These are phyloP conservation scores for Drosophila triauraria DNA, from an alignment of 1,140 invertebrate genomes.

Conservation along the genomic window DNA sequence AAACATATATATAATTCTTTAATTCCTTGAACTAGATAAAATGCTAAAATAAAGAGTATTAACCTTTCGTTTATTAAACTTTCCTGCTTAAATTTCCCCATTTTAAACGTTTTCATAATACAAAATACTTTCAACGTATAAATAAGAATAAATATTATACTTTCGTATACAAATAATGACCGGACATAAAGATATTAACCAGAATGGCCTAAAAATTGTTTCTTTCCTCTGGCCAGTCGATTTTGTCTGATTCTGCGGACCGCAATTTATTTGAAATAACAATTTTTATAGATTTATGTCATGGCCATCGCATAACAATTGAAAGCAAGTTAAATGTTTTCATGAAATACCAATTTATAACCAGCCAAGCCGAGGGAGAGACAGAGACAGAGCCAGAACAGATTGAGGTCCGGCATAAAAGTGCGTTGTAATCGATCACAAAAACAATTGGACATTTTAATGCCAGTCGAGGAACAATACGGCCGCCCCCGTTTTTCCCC, in stretches of 20 bases:
- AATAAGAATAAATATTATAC: neutral
- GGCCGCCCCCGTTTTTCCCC: neutral
- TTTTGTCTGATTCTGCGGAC: conserved; percentile 10
- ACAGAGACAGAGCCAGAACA: conserved; percentile 22
- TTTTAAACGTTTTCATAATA: neutral
- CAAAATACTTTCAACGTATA: neutral
- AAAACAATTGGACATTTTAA: conserved; percentile 69
- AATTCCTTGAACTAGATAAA: neutral
- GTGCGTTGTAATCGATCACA: conserved; percentile 63
- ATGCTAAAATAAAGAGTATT: neutral
- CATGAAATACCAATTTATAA: conserved; percentile 71
- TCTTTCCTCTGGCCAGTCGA: conserved; percentile 8
- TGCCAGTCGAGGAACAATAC: conserved; percentile 36
- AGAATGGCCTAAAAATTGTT: conserved; percentile 25
- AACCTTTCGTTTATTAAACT: too few species aligned
- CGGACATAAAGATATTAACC: conserved; percentile 20
- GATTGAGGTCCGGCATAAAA: conserved; percentile 59
- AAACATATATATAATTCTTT: neutral
- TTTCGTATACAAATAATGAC: conserved; percentile 1
- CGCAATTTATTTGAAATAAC: conserved; percentile 45
- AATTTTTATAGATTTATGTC: conserved; percentile 65
- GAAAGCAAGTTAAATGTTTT: conserved; percentile 56
- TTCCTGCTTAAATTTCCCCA: neutral
- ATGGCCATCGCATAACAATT: conserved; percentile 60
- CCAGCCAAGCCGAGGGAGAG: conserved; percentile 27